Evolutionary conservation across 2,888 invertebrate genomes (phyloP).

Genomic region (Latrodectus hesperus): DNA sequence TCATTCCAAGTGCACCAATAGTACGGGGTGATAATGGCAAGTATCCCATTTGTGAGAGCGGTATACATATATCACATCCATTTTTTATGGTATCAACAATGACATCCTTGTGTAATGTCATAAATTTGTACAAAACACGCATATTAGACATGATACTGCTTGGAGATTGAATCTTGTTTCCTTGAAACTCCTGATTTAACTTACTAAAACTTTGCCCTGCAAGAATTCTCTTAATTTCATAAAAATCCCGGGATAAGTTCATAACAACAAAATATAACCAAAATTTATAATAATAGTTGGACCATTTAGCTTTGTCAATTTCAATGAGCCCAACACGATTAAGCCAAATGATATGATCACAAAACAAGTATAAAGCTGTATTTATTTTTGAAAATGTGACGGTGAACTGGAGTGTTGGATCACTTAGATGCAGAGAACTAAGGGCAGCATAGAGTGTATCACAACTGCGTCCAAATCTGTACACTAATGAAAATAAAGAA

Average conservation of each 20-base stretch:
- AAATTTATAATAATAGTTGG: conserved; percentile 79
- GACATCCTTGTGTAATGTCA: conserved; percentile 80
- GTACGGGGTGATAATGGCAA: conserved; percentile 85
- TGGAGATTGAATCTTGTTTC: conserved; percentile 64
- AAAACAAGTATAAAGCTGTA: conserved; percentile 85
- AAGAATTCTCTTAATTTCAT: conserved; percentile 80
- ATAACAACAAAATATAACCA: conserved; percentile 89
- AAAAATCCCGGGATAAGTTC: conserved; percentile 87
- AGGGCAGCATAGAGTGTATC: conserved; percentile 86
- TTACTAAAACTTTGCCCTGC: conserved; percentile 54
- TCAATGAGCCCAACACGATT: conserved; percentile 77
- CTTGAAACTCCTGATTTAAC: conserved; percentile 33
- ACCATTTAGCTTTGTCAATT: conserved; percentile 86
- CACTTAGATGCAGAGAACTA: conserved; percentile 83
- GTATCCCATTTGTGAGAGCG: conserved; percentile 86
- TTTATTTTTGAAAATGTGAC: conserved; percentile 86
- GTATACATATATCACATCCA: conserved; percentile 89
- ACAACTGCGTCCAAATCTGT: conserved; percentile 88
- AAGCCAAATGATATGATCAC: conserved; percentile 91
- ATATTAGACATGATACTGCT: conserved; percentile 57
- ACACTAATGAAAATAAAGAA: conserved; percentile 79
- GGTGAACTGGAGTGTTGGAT: conserved; percentile 82
- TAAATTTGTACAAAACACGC: conserved; percentile 21
- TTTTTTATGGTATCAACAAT: conserved; percentile 90
- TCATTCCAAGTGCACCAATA: conserved; percentile 85